Evolutionary conservation across 2,113 vertebrate species (phyloP).

Genomic region (Dendropsophus ebraccatus): DNA sequence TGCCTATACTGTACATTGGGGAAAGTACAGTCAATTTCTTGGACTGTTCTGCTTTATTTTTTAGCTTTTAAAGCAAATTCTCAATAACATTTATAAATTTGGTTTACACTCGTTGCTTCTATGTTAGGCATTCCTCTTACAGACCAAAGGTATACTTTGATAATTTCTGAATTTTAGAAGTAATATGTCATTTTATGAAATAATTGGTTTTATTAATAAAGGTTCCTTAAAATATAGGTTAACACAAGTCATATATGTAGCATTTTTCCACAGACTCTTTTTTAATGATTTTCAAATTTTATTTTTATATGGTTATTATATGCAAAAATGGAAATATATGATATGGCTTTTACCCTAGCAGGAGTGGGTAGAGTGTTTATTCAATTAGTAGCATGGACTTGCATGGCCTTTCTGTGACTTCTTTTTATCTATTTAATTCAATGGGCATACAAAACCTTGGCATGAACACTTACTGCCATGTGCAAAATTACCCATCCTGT

Average conservation of each 20-base stretch:
- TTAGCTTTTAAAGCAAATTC: too few species aligned
- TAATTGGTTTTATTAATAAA: neutral
- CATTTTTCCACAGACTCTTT: neutral
- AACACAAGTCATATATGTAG: neutral
- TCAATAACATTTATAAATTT: neutral
- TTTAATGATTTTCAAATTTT: neutral
- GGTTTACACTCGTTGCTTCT: neutral
- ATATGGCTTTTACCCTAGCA: too few species aligned
- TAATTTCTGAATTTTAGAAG: neutral
- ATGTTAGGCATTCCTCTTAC: neutral
- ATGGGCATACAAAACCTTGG: too few species aligned
- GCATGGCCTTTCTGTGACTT: too few species aligned
- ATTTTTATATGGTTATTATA: neutral
- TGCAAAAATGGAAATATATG: neutral
- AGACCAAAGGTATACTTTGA: neutral
- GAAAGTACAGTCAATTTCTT: neutral
- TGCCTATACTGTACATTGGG: too few species aligned
- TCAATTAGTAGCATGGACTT: too few species aligned
- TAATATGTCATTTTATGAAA: neutral
- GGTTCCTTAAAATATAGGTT: neutral
- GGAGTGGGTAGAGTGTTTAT: too few species aligned
- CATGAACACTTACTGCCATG: too few species aligned
- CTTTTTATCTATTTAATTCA: too few species aligned
- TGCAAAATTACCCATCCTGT: too few species aligned
- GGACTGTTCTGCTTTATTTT: neutral